phyloP scores from a whole-genome alignment of 2,113 vertebrate genomes.

The Mobula birostris region DNA sequence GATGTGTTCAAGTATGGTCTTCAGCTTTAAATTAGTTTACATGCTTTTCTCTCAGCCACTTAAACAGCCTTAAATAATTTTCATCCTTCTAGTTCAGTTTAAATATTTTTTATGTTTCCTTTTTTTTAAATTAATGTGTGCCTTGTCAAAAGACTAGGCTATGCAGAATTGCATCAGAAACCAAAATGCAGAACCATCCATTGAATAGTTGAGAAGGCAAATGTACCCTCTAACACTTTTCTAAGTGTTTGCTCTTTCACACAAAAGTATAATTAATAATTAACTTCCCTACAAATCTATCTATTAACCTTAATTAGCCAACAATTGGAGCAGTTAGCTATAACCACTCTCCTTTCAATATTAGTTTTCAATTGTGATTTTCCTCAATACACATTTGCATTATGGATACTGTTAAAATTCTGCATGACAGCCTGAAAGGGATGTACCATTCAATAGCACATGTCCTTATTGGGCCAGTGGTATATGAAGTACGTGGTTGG shows the following conservation, averaged over 20 bases:
- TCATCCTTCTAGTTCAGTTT: conserved; percentile 63
- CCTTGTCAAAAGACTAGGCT: conserved; percentile 94
- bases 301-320: neutral
- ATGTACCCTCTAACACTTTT: neutral
- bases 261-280: neutral
- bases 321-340: conserved; percentile 3
- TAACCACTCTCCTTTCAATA: neutral
- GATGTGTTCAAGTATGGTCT: conserved; percentile 73
- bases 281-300: neutral
- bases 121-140: conserved; percentile 77
- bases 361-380: neutral
- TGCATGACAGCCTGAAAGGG: conserved; percentile 60
- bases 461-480: conserved; percentile 59
- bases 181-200: conserved; percentile 65
- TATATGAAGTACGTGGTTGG: conserved; percentile 54
- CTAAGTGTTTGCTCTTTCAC: neutral
- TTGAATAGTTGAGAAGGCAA: conserved; percentile 12
- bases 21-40: conserved; percentile 76
- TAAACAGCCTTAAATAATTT: conserved; percentile 89
- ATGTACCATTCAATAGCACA: conserved; percentile 59
- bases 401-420: conserved; percentile 60
- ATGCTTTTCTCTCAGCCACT: conserved; percentile 70
- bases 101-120: conserved; percentile 56
- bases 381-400: conserved; percentile 43
- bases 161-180: conserved; percentile 96